Base-by-base conservation (phyloP, 2,888 invertebrate genomes). In the Caenorhabditis sp. region DNA sequence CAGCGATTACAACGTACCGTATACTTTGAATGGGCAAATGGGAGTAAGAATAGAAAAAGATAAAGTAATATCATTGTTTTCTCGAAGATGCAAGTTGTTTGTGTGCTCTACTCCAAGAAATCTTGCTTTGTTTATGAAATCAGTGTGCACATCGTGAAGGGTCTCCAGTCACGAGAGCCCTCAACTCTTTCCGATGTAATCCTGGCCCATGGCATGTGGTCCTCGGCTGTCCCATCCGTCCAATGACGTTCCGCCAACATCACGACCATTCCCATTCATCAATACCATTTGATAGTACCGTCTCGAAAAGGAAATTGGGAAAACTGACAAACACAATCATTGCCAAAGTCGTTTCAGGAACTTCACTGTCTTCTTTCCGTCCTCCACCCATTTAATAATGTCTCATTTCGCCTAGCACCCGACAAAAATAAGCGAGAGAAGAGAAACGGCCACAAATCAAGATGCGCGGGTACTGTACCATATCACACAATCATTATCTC, bases 371-470 rank as follows among this genome's bases (percentile, higher is more conserved):
- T 7, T 37, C 59, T 8, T 43, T 41, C 22, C 45, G 22, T 26
- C 37, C 59, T 70, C 70, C 58, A 20, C 17, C 32, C 17, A 45
- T 56, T 9, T 22, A 20, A 22, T 50, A 32, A 41, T 58, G 26
- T 8, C 53, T 39, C 2, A n/a, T 53, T 15, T 59, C 59, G n/a
- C 59, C 37, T 59, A 43, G 45, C 45, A 59, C 53, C 41, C 39
- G 6, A 68, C 58, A 68, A 66, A 68, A 65, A 46, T n/a, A n/a
- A n/a, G 24, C 22, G 43, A n/a, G 11, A 22, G n/a, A 66, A 50
- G 66, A 66, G 56, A 66, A 58, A 66, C 48, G 66, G 66, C 66
- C 66, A 66, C 66, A 66, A 66, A 66, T 66, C 66, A 66, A 56
- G n/a, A n/a, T n/a, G 56, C 55, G 65, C 22, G 9, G 50, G 43